Evolutionary conservation across 2,888 invertebrate species (phyloP).

Genomic region (Synanthedon andrenaeformis): DNA sequence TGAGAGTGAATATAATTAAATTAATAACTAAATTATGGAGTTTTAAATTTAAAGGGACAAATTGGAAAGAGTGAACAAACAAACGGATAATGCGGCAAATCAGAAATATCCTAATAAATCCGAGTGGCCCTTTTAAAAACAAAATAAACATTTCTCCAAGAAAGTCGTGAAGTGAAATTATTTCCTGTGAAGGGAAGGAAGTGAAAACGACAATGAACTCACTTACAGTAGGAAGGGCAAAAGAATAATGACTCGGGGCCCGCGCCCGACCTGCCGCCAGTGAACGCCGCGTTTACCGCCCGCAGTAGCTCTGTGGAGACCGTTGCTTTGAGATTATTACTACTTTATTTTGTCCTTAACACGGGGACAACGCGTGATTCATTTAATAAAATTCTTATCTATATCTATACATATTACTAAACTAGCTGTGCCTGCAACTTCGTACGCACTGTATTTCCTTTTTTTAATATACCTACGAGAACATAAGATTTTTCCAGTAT

Average conservation of each 20-base stretch:
- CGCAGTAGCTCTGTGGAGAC: neutral
- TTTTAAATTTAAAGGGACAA: too few relatives aligned
- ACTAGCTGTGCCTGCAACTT: too few relatives aligned
- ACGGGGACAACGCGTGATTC: too few relatives aligned
- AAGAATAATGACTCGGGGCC: constrained; percentile 48
- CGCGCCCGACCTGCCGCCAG: constrained; percentile 16
- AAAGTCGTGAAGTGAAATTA: constrained; percentile 46
- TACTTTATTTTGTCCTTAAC: constrained; percentile 40
- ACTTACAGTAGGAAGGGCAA: constrained; percentile 40
- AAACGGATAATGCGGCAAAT: neutral
- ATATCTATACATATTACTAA: too few relatives aligned
- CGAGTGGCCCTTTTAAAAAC: constrained; percentile 12
- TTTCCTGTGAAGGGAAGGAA: constrained; percentile 49
- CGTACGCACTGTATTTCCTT: too few relatives aligned
- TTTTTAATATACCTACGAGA: too few relatives aligned
- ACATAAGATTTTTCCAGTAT: too few relatives aligned
- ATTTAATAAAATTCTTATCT: too few relatives aligned
- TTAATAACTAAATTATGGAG: too few relatives aligned
- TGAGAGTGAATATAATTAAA: too few relatives aligned
- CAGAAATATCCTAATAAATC: neutral
- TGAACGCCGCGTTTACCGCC: neutral
- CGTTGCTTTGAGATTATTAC: constrained; percentile 30
- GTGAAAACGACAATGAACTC: constrained; percentile 53
- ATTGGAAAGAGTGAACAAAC: neutral
- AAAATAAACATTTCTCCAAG: constrained; percentile 38